Evolutionary conservation across 2,113 vertebrate genomes (phyloP).

Genomic region (Tychaedon coryphoeus): DNA sequence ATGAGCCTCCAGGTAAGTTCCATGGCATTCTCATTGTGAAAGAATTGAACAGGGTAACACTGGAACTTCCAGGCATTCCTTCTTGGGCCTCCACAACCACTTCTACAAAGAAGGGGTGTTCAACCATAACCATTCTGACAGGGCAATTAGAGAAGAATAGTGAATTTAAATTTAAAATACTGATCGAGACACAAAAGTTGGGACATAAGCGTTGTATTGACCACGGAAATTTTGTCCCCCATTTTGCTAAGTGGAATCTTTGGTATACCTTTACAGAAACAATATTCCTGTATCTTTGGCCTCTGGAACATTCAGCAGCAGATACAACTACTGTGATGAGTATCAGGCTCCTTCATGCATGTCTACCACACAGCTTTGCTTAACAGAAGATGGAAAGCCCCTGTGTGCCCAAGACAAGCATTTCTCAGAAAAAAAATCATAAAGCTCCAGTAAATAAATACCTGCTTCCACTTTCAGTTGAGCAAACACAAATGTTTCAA

Average conservation of each 20-base stretch:
- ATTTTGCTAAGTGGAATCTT: background rate
- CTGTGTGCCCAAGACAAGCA: background rate
- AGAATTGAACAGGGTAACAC: background rate
- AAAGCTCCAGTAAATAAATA: background rate
- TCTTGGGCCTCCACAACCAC: background rate
- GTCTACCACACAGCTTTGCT: background rate
- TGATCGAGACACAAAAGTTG: background rate
- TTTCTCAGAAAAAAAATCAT: background rate
- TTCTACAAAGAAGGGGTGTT: background rate
- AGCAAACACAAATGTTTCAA: background rate
- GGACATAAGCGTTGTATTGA: background rate
- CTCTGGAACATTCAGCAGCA: background rate
- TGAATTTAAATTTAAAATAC: background rate
- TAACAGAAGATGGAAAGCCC: background rate
- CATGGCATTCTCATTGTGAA: background rate
- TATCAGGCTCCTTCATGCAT: background rate
- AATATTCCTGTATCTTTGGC: background rate
- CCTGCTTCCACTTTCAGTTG: background rate
- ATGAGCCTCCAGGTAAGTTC: background rate
- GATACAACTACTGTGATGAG: background rate
- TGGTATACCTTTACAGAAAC: background rate
- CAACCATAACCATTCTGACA: background rate
- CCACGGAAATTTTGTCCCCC: fast-evolving
- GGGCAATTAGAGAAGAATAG: background rate
- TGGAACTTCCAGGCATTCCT: background rate